phyloP scores from a whole-genome alignment of 1,140 invertebrate species.

The Drosophila erecta region DNA sequence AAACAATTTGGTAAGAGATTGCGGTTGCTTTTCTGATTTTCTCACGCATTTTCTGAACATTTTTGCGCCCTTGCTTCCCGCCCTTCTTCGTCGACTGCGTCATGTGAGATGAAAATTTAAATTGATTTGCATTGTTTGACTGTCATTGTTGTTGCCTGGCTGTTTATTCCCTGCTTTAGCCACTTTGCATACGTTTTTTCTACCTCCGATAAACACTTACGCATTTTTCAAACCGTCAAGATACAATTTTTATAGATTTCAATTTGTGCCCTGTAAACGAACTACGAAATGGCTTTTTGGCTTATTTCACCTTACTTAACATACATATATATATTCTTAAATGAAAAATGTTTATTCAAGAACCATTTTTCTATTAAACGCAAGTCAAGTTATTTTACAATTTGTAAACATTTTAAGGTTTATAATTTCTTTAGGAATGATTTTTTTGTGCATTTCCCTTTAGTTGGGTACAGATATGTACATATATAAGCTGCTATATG shows the following conservation, averaged over 20 bases:
- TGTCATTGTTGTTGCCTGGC: slow-evolving; percentile 68
- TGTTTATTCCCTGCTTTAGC: slow-evolving; percentile 22
- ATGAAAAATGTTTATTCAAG: not conserved
- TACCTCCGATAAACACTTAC: slow-evolving; percentile 7
- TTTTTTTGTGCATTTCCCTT: too few species aligned
- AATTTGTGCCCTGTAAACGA: slow-evolving; percentile 59
- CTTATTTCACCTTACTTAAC: not conserved
- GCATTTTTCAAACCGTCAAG: not conserved
- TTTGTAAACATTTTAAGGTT: not conserved
- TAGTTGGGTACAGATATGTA: too few species aligned
- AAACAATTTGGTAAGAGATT: slow-evolving; percentile 82
- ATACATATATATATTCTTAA: not conserved
- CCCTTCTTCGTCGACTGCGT: slow-evolving; percentile 1
- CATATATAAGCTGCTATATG: too few species aligned
- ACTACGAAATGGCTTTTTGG: slow-evolving; percentile 2
- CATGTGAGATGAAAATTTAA: slow-evolving; percentile 77
- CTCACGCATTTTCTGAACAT: slow-evolving; percentile 68
- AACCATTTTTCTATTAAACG: too few species aligned
- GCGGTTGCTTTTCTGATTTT: slow-evolving; percentile 82
- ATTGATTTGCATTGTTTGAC: slow-evolving; percentile 82
- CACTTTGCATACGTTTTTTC: slow-evolving; percentile 18
- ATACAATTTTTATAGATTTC: slow-evolving; percentile 61
- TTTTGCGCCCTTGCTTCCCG: slow-evolving; percentile 14
- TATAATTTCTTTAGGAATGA: too few species aligned
- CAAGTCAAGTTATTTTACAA: too few species aligned